phyloP scores from a whole-genome alignment of 2,888 invertebrate genomes.

The Bimastos eiseni region DNA sequence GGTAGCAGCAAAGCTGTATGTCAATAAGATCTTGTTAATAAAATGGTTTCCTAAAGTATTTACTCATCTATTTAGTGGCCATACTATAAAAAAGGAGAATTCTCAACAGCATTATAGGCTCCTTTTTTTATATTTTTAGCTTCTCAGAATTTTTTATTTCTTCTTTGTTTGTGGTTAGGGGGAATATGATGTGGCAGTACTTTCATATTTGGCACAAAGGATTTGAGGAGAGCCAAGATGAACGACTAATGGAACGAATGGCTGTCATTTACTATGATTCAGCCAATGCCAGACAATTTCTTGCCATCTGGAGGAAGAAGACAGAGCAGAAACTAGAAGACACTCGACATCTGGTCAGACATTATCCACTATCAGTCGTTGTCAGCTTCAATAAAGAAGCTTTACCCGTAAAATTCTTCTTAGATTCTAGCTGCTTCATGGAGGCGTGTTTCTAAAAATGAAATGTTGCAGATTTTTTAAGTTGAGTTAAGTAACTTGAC shows the following conservation, averaged over 20 bases:
- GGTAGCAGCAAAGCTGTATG: too few species aligned
- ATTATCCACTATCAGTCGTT: background rate
- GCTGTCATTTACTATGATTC: background rate
- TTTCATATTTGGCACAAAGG: background rate
- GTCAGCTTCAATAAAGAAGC: background rate
- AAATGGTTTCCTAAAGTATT: too few species aligned
- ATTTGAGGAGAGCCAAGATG: conserved; percentile 17
- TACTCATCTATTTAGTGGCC: too few species aligned
- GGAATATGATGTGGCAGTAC: background rate
- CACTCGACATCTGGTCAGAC: background rate
- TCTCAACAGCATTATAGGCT: too few species aligned
- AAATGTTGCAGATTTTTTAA: too few species aligned
- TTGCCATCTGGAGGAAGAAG: background rate
- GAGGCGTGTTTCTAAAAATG: background rate
- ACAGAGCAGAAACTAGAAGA: background rate
- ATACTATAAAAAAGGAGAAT: too few species aligned
- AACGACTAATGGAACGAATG: conserved; percentile 17
- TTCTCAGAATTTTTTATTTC: background rate
- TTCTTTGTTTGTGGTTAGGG: background rate
- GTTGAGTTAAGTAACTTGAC: background rate
- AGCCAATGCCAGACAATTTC: background rate
- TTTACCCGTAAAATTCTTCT: background rate
- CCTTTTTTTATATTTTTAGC: background rate
- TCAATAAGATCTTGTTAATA: too few species aligned
- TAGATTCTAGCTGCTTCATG: background rate